These are phyloP conservation scores for Peromyscus aztecus DNA, from an alignment of 2,797 vertebrate genomes.

Conservation along the genomic window DNA sequence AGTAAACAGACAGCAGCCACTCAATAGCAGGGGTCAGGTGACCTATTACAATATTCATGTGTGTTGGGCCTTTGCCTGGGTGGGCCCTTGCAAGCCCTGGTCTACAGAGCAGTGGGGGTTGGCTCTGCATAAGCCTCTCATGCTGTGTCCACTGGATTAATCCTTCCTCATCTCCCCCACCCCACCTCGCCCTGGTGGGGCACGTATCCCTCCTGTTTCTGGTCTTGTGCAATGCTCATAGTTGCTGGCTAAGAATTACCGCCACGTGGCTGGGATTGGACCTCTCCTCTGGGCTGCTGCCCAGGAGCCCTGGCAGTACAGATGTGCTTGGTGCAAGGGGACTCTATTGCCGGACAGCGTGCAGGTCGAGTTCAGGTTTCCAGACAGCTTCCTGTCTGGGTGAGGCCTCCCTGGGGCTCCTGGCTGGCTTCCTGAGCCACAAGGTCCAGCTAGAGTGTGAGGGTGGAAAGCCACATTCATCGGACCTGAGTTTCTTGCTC, in stretches of 20 bases:
- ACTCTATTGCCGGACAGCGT: not conserved
- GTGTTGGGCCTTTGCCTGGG: not conserved
- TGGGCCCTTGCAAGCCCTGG: not conserved
- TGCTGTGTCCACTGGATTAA: not conserved
- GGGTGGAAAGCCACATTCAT: not conserved
- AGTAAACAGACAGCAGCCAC: no score
- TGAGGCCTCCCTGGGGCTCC: accelerated
- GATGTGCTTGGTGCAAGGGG: not conserved
- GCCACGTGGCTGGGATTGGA: not conserved
- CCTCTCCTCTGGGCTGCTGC: not conserved
- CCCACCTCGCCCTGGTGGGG: not conserved
- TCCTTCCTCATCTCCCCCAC: not conserved
- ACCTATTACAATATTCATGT: not conserved
- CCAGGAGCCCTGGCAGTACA: not conserved
- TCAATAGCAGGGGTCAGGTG: not conserved
- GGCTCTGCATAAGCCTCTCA: not conserved
- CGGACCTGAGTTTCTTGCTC: not conserved
- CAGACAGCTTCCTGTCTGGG: not conserved
- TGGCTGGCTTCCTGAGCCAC: not conserved
- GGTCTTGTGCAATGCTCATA: accelerated
- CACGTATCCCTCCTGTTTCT: accelerated
- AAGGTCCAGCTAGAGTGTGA: not conserved
- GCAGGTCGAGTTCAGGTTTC: not conserved
- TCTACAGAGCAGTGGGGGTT: accelerated
- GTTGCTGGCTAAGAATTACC: not conserved